These are phyloP conservation scores for Aphrophora alni DNA, from an alignment of 2,888 invertebrate genomes.

Conservation along the genomic window DNA sequence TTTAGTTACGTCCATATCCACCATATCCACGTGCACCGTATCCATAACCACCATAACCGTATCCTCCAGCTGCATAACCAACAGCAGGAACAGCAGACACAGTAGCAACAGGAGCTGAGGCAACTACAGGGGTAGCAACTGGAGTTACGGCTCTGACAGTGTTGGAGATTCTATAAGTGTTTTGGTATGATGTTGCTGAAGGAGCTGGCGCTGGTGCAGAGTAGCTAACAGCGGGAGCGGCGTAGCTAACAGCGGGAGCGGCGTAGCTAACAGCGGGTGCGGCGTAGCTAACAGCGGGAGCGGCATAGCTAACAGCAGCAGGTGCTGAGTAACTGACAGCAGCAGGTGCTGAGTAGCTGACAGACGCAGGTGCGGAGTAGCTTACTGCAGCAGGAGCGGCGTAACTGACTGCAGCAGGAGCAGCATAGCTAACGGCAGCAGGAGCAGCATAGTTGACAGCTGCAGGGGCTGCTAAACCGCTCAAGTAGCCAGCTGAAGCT, in stretches of 20 bases:
- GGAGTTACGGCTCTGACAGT: constrained; percentile 11
- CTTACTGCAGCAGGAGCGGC: constrained; percentile 28
- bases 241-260: constrained; percentile 46
- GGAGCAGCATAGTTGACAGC: constrained; percentile 21
- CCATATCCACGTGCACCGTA: background rate
- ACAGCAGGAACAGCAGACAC: background rate
- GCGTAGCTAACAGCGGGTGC: constrained; percentile 51
- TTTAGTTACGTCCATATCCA: background rate
- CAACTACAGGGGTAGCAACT: background rate
- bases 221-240: background rate
- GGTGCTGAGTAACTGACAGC: constrained; percentile 23
- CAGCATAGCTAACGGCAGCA: constrained; percentile 18
- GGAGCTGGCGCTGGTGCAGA: constrained; percentile 52
- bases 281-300: constrained; percentile 15
- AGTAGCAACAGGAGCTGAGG: background rate
- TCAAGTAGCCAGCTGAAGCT: background rate
- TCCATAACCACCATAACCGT: background rate
- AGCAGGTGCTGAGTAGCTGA: background rate
- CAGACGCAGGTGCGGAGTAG: background rate
- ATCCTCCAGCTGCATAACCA: background rate
- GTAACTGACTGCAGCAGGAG: constrained; percentile 10
- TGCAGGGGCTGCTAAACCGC: background rate
- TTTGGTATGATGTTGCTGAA: constrained; percentile 47
- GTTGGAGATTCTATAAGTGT: constrained; percentile 27
- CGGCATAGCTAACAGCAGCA: constrained; percentile 20